phyloP scores from a whole-genome alignment of 2,888 invertebrate species.

The Ormia ochracea region DNA sequence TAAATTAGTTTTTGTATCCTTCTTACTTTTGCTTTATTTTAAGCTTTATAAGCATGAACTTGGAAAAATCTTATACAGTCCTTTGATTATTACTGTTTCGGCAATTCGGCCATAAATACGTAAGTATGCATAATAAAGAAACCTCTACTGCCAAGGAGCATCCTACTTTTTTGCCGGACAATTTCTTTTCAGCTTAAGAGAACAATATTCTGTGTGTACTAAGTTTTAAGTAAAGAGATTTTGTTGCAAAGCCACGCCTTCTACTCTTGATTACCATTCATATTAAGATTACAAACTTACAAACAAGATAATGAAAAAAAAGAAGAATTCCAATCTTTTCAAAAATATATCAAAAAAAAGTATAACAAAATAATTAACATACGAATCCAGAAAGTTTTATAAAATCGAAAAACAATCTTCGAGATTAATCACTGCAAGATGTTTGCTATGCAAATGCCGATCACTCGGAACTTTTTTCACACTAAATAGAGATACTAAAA shows the following conservation, averaged over 20 bases:
- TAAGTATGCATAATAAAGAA: background rate
- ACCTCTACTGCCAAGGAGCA: background rate
- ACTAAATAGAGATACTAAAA: too few relatives aligned
- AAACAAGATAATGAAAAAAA: background rate
- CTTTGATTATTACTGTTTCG: constrained; percentile 3
- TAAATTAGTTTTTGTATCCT: constrained; percentile 30
- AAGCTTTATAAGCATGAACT: constrained; percentile 40
- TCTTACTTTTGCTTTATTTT: constrained; percentile 23
- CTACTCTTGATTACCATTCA: constrained; percentile 7
- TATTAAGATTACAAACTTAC: constrained; percentile 13
- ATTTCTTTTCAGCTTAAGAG: constrained; percentile 6
- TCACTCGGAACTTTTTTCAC: too few relatives aligned
- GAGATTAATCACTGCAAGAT: too few relatives aligned
- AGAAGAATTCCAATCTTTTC: background rate
- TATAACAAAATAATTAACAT: too few relatives aligned
- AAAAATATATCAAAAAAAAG: too few relatives aligned
- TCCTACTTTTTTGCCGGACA: background rate
- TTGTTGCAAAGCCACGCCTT: constrained; percentile 28
- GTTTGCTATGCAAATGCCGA: too few relatives aligned
- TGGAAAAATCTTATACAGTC: constrained; percentile 23
- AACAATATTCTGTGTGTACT: constrained; percentile 28
- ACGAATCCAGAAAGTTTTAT: too few relatives aligned
- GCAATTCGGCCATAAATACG: background rate
- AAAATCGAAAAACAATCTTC: too few relatives aligned
- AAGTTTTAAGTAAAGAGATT: constrained; percentile 12